Base-by-base conservation (phyloP, 2,113 vertebrate genomes). In the Elachura formosa region DNA sequence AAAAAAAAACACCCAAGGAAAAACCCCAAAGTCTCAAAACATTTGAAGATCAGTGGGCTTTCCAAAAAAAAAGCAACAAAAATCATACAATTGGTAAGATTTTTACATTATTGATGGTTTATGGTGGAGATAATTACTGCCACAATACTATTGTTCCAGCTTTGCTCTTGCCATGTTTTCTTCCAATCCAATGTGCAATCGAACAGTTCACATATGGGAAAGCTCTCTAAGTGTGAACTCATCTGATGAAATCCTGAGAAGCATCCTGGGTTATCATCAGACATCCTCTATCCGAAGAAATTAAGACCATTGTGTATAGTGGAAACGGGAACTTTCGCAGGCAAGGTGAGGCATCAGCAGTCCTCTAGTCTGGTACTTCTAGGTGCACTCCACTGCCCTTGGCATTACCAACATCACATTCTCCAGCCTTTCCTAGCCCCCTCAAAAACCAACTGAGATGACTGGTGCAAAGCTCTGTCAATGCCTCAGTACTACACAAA, bases 181-280 rank as follows among this genome's bases (percentile, higher is more conserved):
- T 46, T 68, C 36, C 23, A 23, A 13, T 63, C 38, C 36, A n/a
- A n/a, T 11, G 23, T 0, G 0, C 56, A 73, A 49, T 41, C 2
- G 1, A 85, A n/a, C 2, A 56, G 62, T 31, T 88, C 20, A 41
- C 28, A 5, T 12, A 38, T 0, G 12, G 29, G 33, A 95, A 94
- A 25, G 74, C 18, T 78, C 67, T 43, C 80, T 12, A 36, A 68
- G 22, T 6, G 6, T 48, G 45, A 79, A 72, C 56, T 55, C 67
- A 84, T 38, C 71, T 85, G 66, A 74, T n/a, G 48, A 79, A 72
- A 91, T 45, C 43, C 81, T 52, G 40, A 87, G 64, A 74, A 59
- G 31, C 58, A 63, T 36, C 48, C 36, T 82, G 56, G 18, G 25
- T 59, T 78, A 55, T 54, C 62, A 82, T 52, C 45, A 87, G 31